These are phyloP conservation scores for Plectropomus leopardus DNA, from an alignment of 2,113 vertebrate genomes.

Conservation along the genomic window DNA sequence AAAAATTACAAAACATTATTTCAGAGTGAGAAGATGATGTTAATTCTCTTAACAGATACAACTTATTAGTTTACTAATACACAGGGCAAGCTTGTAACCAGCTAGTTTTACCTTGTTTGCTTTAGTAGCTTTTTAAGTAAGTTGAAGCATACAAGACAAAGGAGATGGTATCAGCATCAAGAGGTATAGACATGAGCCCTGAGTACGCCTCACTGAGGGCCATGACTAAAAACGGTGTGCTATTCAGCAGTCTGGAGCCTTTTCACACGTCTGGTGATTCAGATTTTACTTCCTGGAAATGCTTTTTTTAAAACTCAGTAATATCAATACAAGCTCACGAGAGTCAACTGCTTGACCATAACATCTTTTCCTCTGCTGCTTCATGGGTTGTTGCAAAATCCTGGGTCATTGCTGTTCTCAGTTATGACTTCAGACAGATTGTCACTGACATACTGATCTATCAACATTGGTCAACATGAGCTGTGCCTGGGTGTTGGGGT, in stretches of 20 bases:
- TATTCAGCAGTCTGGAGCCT: slow-evolving; percentile 13
- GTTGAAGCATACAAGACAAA: background rate
- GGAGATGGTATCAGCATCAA: background rate
- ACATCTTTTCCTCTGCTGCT: background rate
- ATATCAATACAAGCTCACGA: background rate
- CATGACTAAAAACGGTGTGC: slow-evolving; percentile 28
- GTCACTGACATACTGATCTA: background rate
- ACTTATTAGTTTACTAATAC: background rate
- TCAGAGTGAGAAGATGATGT: background rate
- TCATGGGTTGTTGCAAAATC: slow-evolving; percentile 11
- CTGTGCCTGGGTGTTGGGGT: no score
- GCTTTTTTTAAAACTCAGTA: background rate
- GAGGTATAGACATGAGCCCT: background rate
- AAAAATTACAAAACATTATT: background rate
- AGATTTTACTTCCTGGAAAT: slow-evolving; percentile 39
- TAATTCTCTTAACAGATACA: no score
- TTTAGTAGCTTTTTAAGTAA: background rate
- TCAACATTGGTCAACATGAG: background rate
- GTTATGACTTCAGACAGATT: background rate
- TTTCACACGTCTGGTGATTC: slow-evolving; percentile 31
- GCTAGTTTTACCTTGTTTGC: background rate
- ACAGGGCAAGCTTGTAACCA: background rate
- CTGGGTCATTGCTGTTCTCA: background rate
- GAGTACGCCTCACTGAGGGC: background rate
- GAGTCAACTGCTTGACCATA: background rate